phyloP scores from a whole-genome alignment of 2,888 invertebrate species.

The Harpalus rubripes region DNA sequence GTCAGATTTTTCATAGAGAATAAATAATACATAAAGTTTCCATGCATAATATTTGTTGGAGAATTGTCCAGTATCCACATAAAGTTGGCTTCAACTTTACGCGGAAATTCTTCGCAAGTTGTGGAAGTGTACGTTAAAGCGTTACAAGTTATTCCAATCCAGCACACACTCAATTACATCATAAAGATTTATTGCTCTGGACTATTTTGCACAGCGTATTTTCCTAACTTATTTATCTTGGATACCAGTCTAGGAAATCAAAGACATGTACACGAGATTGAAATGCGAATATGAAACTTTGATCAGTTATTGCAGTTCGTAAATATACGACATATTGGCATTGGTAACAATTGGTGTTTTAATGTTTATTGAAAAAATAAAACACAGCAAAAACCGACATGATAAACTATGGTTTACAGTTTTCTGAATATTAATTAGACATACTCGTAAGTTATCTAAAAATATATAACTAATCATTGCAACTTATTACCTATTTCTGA shows the following conservation, averaged over 20 bases:
- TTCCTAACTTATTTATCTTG: conserved; percentile 43
- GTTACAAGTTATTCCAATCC: conserved; percentile 46
- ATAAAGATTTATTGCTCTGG: conserved; percentile 34
- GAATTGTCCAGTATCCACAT: conserved; percentile 25
- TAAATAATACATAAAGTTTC: conserved; percentile 46
- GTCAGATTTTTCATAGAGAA: conserved; percentile 29
- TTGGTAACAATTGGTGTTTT: no score
- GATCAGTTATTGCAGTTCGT: no score
- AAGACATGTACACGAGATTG: not conserved
- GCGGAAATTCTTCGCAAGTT: conserved; percentile 41
- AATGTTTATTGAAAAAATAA: no score
- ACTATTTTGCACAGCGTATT: conserved; percentile 9
- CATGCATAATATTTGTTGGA: conserved; percentile 35
- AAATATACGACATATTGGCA: no score
- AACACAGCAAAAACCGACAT: no score
- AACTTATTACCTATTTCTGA: no score
- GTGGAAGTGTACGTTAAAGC: conserved; percentile 29
- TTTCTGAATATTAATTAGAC: no score
- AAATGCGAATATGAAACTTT: not conserved
- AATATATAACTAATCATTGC: no score
- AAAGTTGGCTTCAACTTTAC: conserved; percentile 32
- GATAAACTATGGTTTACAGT: no score
- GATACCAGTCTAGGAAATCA: not conserved
- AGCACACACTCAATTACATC: conserved; percentile 49
- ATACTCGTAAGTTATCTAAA: no score